Evolutionary conservation across 2,888 invertebrate species (phyloP).

Genomic region (Leucoma salicis): DNA sequence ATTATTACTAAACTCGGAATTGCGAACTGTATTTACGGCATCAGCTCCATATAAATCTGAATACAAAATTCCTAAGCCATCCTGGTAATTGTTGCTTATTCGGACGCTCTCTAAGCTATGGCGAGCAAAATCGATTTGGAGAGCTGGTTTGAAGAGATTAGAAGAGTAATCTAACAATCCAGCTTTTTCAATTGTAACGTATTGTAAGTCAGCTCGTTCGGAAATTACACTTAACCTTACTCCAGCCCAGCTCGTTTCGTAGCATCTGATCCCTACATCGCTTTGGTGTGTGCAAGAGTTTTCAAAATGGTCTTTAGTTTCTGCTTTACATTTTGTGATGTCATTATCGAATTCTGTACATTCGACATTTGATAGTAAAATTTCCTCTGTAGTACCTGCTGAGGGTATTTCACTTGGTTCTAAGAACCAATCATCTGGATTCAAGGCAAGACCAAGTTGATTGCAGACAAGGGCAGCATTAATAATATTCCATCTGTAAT

Average conservation of each 20-base stretch:
- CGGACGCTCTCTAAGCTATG: slow-evolving; percentile 91
- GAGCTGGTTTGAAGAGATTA: slow-evolving; percentile 92
- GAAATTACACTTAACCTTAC: slow-evolving; percentile 94
- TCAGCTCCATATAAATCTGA: slow-evolving; percentile 95
- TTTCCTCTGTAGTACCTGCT: slow-evolving; percentile 88
- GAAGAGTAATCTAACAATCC: slow-evolving; percentile 97
- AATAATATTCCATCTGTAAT: slow-evolving; percentile 96
- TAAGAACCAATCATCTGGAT: slow-evolving; percentile 95
- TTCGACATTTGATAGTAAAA: slow-evolving; percentile 92
- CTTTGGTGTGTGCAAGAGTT: slow-evolving; percentile 93
- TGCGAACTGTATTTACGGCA: slow-evolving; percentile 89
- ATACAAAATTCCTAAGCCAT: slow-evolving; percentile 96
- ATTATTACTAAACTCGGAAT: slow-evolving; percentile 92
- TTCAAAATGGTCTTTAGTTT: slow-evolving; percentile 89
- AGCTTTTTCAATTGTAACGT: slow-evolving; percentile 93
- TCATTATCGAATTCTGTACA: slow-evolving; percentile 96
- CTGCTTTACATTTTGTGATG: slow-evolving; percentile 92
- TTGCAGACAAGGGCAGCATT: slow-evolving; percentile 97
- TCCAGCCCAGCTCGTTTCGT: slow-evolving; percentile 97
- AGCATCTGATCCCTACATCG: slow-evolving; percentile 94
- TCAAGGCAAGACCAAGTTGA: slow-evolving; percentile 95
- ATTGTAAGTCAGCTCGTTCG: slow-evolving; percentile 93
- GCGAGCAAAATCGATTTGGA: slow-evolving; percentile 93
- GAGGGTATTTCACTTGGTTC: slow-evolving; percentile 91
- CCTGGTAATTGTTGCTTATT: slow-evolving; percentile 92